Evolutionary conservation across 1,140 invertebrate genomes (phyloP), one percentile per base, ranked within the genome.

Genomic region (Drosophila leontia): DNA sequence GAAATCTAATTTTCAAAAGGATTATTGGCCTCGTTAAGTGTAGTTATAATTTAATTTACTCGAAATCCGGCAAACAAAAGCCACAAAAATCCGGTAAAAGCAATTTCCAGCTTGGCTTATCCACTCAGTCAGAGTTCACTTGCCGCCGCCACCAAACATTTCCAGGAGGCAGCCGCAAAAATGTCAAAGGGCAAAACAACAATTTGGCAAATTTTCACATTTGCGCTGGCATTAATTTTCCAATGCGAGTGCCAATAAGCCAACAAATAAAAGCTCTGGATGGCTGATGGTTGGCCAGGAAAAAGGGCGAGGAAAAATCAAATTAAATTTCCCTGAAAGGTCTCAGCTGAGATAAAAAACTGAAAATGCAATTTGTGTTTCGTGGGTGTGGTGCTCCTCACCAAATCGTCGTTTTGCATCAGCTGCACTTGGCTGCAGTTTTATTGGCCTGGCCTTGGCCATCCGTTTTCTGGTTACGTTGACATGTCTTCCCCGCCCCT

Each of bases 131-230:
- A 55, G 59, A 62, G 47, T 53, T 62, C 47, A 53, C 45, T 61
- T 61, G 45, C 45, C 15, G 45, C 45, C 45, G 45, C 45, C 45
- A 29, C 11, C 51, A 61, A 61, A 61, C 47, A 61, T 51, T 39
- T 41, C 47, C 63, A 57, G 7, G 56, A 57, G 7, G 56, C 39
- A 57, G 76, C 80, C 80, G 17, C 84, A 88, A 70, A 72, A 71
- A 84, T 78, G 82, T 75, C 77, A 88, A 84, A 80, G 62, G 48
- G 39, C 80, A 82, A 74, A 82, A 70, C 65, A 88, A 78, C 72
- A 84, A 80, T 84, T 82, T 87, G 74, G 65, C 84, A 84, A 81
- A 71, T 84, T 87, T 80, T 48, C 84, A 70, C 85, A 81, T 80
- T 87, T 76, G 34, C 64, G 50, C 53, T 60, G 77, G 62, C 72